Evolutionary conservation across 2,888 invertebrate species (phyloP), one percentile per base, ranked within the genome.

Genomic region (Tanaodytes sp.): DNA sequence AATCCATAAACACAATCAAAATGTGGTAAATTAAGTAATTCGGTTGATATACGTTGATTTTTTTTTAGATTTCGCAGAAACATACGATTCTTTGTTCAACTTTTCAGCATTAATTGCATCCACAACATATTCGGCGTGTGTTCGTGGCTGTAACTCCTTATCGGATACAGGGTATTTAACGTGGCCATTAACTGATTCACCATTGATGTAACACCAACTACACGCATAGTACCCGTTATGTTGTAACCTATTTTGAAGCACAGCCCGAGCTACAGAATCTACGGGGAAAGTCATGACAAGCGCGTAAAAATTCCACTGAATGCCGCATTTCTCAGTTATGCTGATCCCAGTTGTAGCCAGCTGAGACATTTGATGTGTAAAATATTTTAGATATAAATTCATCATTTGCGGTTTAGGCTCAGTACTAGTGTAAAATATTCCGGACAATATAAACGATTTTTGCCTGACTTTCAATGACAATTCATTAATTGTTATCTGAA

Each of bases 1-100:
- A 68, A 73, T 4, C 58, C 40, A 48, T 46, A 51, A 3, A 73
- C 57, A 12, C 36, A 43, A 55, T 73, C 71, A 49, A 58, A 51
- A 11, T 58, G 19, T 15, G 23, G 33, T n/a, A 65, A n/a, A 15
- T 12, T n/a, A 20, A 8, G 8, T 27, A 65, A 20, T 9, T 27
- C 33, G 9, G 39, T 45, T 33, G 2, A 62, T 23, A 27, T 9
- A n/a, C n/a, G n/a, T n/a, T 40, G 52, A 40, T 20, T 20, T 42
- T 42, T 20, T 42, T 42, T 14, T 42, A n/a, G n/a, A n/a, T n/a
- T n/a, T n/a, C n/a, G n/a, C n/a, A n/a, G n/a, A n/a, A n/a, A n/a
- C 14, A 6, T 14, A 11, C n/a, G n/a, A 14, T 31, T 54, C n/a
- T 54, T 54, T 18, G 33, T 57, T 57, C 5, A 16, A 30, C 19